Percentiles rank a stretch among this genome's conserved stretches.
Evolutionary conservation across 2,797 vertebrate species (phyloP).

Genomic region (Trematomus bernacchii): DNA sequence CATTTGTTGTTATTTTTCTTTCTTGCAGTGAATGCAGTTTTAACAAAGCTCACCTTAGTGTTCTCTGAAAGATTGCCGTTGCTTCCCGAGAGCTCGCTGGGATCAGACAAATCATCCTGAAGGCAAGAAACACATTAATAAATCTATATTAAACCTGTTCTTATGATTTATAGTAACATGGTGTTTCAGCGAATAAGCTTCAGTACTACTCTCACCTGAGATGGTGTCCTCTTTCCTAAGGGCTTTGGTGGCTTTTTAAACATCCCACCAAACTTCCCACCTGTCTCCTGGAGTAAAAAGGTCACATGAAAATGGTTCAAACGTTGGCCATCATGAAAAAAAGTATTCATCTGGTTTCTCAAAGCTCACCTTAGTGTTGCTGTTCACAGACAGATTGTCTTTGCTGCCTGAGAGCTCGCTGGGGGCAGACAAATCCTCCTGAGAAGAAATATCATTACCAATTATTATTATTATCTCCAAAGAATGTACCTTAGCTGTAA

Average conservation of each 20-base stretch:
- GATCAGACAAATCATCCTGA: slow-evolving; percentile 58
- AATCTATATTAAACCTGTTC: neutral
- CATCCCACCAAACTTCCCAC: slow-evolving; percentile 60
- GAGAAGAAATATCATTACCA: neutral
- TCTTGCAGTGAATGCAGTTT: neutral
- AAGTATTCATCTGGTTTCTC: neutral
- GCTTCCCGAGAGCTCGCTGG: slow-evolving; percentile 56
- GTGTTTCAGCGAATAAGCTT: neutral
- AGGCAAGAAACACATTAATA: neutral
- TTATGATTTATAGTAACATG: neutral
- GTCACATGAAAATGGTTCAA: neutral
- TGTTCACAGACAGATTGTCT: slow-evolving; percentile 36
- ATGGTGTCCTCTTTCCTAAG: slow-evolving; percentile 27
- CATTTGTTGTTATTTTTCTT: rapidly evolving
- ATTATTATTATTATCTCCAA: neutral
- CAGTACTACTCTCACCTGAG: slow-evolving; percentile 53
- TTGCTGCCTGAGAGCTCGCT: slow-evolving; percentile 43
- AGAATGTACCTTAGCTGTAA: neutral
- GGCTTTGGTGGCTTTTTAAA: slow-evolving; percentile 60
- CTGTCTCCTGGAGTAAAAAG: slow-evolving; percentile 44
- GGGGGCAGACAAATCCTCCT: slow-evolving; percentile 60
- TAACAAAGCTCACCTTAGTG: slow-evolving; percentile 55
- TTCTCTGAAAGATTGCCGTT: slow-evolving; percentile 46
- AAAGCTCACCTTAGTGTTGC: slow-evolving; percentile 52
- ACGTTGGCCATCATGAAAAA: neutral